These are phyloP conservation scores for Agrilus biguttatus DNA, from an alignment of 2,888 invertebrate species.

Conservation along the genomic window DNA sequence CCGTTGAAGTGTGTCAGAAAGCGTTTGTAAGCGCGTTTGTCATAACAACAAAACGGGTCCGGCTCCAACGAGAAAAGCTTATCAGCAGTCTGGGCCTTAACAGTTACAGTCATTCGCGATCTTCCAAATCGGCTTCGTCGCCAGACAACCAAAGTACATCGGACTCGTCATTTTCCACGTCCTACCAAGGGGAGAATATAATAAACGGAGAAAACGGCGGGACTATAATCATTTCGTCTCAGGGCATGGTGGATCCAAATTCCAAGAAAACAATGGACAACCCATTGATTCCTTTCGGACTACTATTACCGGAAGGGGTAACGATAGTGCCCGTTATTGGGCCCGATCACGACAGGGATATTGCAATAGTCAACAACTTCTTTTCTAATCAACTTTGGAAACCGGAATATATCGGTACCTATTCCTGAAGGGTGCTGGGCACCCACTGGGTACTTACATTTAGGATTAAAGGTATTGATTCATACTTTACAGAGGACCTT, in stretches of 20 bases:
- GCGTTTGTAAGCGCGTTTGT: constrained; percentile 40
- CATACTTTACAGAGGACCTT: constrained; percentile 21
- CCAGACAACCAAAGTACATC: constrained; percentile 11
- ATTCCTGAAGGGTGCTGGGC: constrained; percentile 21
- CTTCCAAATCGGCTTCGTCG: constrained; percentile 7
- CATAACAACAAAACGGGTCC: constrained; percentile 38
- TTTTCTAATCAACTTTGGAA: constrained; percentile 41
- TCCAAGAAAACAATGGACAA: constrained; percentile 22
- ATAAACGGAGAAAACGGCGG: constrained; percentile 7
- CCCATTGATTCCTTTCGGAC: constrained; percentile 30
- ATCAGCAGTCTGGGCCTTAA: constrained; percentile 32
- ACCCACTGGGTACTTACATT: constrained; percentile 1
- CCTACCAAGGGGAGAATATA: not conserved
- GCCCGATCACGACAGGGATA: constrained; percentile 34
- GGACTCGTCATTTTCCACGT: constrained; percentile 3
- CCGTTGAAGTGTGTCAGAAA: constrained; percentile 37
- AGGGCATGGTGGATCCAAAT: not conserved
- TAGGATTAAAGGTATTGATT: constrained; percentile 16
- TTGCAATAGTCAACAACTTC: constrained; percentile 38
- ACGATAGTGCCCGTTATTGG: constrained; percentile 32
- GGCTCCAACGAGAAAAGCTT: constrained; percentile 35
- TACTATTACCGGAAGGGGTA: constrained; percentile 32
- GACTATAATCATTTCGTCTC: not conserved
- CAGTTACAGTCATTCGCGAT: constrained; percentile 28
- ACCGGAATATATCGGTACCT: constrained; percentile 36